Percentiles rank a stretch among this genome's conserved stretches.
Conservation (phyloP, 2,797 vertebrate species). For the Acestrorhynchus altus region DNA sequence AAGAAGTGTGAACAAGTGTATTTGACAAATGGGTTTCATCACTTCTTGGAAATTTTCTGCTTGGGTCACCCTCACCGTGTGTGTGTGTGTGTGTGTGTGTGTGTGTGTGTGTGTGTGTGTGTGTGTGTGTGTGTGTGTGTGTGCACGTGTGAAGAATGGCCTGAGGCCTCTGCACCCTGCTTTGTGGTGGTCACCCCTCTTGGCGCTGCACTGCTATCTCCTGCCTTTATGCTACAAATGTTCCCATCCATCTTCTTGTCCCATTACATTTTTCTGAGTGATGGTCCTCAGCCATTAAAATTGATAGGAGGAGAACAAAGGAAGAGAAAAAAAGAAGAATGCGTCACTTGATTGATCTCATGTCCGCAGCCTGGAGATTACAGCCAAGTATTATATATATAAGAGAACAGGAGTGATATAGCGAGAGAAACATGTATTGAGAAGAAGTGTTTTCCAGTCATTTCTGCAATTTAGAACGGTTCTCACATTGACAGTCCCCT, state of each 20-base stretch:
- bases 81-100: conserved; percentile 20
- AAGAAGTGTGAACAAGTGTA: conserved; percentile 8
- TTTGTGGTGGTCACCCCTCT: conserved; percentile 73
- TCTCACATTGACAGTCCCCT: neutral
- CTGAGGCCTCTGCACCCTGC: conserved; percentile 59
- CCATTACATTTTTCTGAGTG: conserved; percentile 89
- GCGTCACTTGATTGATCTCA: conserved; percentile 79
- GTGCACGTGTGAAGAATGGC: conserved; percentile 40
- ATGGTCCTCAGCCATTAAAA: conserved; percentile 92
- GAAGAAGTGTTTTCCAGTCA: conserved; percentile 31
- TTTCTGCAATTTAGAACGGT: neutral
- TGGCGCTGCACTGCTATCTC: conserved; percentile 79
- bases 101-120: conserved; percentile 33
- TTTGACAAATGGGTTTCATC: conserved; percentile 53
- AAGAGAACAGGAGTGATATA: conserved; percentile 2
- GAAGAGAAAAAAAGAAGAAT: conserved; percentile 80
- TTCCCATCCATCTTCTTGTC: conserved; percentile 92
- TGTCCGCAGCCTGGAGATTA: conserved; percentile 70
- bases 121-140: conserved; percentile 20
- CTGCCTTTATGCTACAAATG: conserved; percentile 83
- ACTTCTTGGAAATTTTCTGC: conserved; percentile 28
- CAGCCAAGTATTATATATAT: conserved; percentile 65
- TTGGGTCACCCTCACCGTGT: conserved; percentile 29
- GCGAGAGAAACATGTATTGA: conserved; percentile 6
- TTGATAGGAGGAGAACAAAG: conserved; percentile 86